phyloP scores from a whole-genome alignment of 2,888 invertebrate genomes.

The Nematopogon swammerdamellus region DNA sequence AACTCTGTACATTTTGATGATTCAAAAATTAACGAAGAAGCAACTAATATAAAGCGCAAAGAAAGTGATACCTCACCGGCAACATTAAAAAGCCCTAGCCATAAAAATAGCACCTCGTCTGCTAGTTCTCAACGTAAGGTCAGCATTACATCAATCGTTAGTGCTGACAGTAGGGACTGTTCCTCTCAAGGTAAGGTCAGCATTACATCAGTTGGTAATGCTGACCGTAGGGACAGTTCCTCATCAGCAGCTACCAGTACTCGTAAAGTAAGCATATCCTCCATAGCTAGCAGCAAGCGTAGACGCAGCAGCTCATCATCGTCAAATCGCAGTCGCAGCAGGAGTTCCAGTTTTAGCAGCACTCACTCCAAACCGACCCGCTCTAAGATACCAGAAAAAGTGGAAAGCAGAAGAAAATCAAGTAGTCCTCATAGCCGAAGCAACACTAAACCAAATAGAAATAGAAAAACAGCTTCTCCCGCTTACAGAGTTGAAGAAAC shows the following conservation, averaged over 20 bases:
- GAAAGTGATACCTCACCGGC: too few species aligned
- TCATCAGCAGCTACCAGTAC: too few species aligned
- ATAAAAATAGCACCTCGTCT: too few species aligned
- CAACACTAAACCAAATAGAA: neutral
- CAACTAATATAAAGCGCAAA: neutral
- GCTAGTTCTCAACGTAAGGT: too few species aligned
- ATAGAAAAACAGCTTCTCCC: neutral
- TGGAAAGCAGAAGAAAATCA: neutral
- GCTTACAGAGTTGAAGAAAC: neutral
- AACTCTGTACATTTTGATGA: neutral
- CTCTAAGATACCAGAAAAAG: neutral
- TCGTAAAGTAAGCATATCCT: too few species aligned
- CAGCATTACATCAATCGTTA: too few species aligned
- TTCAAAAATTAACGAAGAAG: constrained; percentile 3
- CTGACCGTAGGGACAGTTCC: too few species aligned
- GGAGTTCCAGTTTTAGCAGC: neutral
- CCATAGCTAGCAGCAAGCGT: neutral
- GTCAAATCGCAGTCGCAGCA: neutral
- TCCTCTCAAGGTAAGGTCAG: too few species aligned
- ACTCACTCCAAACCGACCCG: neutral
- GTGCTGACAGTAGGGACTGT: too few species aligned
- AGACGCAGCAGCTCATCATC: neutral
- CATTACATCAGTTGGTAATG: too few species aligned
- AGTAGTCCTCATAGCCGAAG: neutral
- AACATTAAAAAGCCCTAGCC: too few species aligned